Evolutionary conservation across 2,113 vertebrate species (phyloP).

Genomic region (Mionectes macconnelli): DNA sequence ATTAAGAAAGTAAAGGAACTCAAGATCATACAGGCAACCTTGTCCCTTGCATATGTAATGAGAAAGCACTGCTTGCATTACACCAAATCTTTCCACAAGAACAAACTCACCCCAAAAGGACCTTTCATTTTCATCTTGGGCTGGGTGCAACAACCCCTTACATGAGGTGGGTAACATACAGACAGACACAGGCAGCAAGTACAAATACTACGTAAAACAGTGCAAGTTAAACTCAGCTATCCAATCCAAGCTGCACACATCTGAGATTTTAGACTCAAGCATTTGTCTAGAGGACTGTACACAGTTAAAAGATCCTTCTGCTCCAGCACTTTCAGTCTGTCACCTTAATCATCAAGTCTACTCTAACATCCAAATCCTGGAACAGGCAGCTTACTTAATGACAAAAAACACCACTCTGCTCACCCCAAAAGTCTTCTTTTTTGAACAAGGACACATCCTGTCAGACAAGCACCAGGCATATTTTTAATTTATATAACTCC

Average conservation of each 20-base stretch:
- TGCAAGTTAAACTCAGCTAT: background rate
- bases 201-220: background rate
- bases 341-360: background rate
- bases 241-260: background rate
- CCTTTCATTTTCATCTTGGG: background rate
- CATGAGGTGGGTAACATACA: background rate
- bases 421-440: background rate
- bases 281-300: background rate
- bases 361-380: background rate
- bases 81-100: background rate
- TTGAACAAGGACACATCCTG: rapidly evolving
- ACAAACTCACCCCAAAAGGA: background rate
- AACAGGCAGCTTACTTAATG: background rate
- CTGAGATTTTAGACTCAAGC: background rate
- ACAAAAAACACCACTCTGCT: background rate
- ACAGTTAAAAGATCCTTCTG: background rate
- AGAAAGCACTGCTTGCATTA: background rate
- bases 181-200: background rate
- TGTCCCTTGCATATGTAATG: background rate
- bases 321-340: background rate
- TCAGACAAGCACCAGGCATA: background rate
- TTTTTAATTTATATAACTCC: background rate
- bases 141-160: background rate
- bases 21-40: background rate
- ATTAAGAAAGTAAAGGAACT: background rate